These are phyloP conservation scores for Sylvietta virens DNA, from an alignment of 2,113 vertebrate species.

Conservation along the genomic window DNA sequence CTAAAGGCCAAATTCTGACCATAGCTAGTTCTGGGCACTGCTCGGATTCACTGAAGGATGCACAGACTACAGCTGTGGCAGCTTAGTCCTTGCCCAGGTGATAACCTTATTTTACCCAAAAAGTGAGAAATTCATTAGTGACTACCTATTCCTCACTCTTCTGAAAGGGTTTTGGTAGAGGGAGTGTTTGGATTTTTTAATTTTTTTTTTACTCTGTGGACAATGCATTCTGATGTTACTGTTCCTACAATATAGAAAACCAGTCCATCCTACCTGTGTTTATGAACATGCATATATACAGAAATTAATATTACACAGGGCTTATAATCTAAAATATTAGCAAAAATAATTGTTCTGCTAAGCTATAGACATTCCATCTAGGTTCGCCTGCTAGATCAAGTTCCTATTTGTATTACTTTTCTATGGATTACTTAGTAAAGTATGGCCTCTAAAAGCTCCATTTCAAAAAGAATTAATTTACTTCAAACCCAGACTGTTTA, in stretches of 20 bases:
- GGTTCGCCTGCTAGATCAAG: neutral
- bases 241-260: neutral
- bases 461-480: neutral
- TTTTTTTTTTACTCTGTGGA: neutral
- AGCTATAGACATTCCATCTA: neutral
- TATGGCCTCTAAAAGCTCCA: neutral
- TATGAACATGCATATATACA: neutral
- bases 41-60: neutral
- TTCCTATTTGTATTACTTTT: neutral
- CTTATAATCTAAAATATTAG: neutral
- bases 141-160: neutral
- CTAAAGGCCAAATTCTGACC: neutral
- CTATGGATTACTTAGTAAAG: neutral
- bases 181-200: neutral
- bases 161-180: neutral
- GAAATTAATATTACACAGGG: neutral
- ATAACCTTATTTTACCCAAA: neutral
- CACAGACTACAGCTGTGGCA: neutral
- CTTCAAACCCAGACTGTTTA: neutral
- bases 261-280: neutral
- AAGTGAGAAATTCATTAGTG: neutral
- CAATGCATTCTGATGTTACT: neutral
- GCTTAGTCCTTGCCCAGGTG: neutral
- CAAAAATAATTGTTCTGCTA: neutral
- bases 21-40: neutral